phyloP scores from a whole-genome alignment of 2,888 invertebrate species.

The Amiota mariae region DNA sequence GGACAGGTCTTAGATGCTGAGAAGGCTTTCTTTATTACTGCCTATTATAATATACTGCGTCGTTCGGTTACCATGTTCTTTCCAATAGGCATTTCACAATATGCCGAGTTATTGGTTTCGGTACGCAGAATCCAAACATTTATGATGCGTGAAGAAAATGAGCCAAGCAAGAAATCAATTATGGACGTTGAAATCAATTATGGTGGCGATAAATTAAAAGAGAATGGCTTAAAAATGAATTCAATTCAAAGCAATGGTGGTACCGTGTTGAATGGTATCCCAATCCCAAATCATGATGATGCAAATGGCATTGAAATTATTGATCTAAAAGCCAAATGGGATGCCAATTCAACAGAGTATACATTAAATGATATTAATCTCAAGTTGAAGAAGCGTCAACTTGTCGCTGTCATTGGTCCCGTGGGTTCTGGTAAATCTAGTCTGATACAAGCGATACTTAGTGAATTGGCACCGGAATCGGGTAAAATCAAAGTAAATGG shows the following conservation, averaged over 20 bases:
- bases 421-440: conserved; percentile 81
- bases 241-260: background rate
- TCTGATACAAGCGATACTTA: conserved; percentile 75
- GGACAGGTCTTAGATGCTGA: conserved; percentile 85
- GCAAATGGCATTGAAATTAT: conserved; percentile 74
- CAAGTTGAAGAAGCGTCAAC: conserved; percentile 78
- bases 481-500: conserved; percentile 77
- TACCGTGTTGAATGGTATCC: background rate
- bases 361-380: conserved; percentile 81
- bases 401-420: conserved; percentile 81
- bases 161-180: conserved; percentile 54
- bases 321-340: conserved; percentile 82
- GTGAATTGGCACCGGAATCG: conserved; percentile 75
- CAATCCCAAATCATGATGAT: background rate
- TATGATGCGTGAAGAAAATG: conserved; percentile 78
- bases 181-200: background rate
- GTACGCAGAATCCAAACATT: conserved; percentile 76
- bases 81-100: conserved; percentile 81
- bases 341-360: conserved; percentile 76
- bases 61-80: conserved; percentile 93
- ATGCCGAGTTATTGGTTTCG: conserved; percentile 79
- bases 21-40: conserved; percentile 90
- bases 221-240: background rate
- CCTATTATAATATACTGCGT: conserved; percentile 89
- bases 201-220: background rate